These are phyloP conservation scores for Acomys russatus DNA, from an alignment of 2,797 vertebrate species.

Conservation along the genomic window DNA sequence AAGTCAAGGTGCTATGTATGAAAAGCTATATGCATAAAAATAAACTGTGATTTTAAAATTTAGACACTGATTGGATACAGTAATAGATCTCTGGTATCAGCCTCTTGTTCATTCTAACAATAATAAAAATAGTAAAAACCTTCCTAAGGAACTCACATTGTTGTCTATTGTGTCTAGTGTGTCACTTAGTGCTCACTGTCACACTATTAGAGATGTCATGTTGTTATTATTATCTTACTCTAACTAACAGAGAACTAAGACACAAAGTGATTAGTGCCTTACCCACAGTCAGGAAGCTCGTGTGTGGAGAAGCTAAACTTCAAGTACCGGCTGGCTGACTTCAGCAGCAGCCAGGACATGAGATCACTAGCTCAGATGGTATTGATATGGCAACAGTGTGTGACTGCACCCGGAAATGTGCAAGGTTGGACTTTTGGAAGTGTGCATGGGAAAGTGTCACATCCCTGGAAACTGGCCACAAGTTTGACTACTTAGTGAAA, in stretches of 20 bases:
- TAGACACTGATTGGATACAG: neutral
- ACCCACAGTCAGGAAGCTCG: neutral
- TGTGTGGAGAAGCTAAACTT: neutral
- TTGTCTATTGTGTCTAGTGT: neutral
- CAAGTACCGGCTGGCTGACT: neutral
- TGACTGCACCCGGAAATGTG: neutral
- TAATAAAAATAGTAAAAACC: neutral
- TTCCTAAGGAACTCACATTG: neutral
- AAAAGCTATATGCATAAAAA: slow-evolving; percentile 27
- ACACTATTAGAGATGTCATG: neutral
- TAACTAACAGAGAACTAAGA: neutral
- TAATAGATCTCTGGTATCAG: neutral
- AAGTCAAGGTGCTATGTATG: neutral
- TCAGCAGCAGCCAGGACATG: neutral
- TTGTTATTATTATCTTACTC: neutral
- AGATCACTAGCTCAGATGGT: neutral
- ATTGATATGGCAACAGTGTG: neutral
- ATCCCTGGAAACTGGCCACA: neutral
- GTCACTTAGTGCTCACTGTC: neutral
- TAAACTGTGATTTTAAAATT: slow-evolving; percentile 37
- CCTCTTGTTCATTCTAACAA: neutral
- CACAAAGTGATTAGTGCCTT: neutral
- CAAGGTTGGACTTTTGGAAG: neutral
- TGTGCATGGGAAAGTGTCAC: neutral
- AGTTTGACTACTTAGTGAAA: neutral